Conservation (phyloP, 2,113 vertebrate species). For the Pavo muticus region DNA sequence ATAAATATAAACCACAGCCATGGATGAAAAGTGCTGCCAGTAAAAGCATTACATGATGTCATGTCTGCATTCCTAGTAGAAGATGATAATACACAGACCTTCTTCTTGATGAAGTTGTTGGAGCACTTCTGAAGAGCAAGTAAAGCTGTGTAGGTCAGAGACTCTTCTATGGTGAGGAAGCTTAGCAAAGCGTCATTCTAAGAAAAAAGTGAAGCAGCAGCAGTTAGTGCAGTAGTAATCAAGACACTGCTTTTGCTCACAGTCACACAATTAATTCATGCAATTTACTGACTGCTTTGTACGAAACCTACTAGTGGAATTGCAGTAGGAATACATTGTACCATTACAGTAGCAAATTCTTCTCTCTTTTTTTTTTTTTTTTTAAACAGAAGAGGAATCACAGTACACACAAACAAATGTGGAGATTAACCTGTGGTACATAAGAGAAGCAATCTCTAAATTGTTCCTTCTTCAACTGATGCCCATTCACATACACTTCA, state of each 20-base stretch:
- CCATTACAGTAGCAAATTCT: background rate
- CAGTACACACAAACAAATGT: background rate
- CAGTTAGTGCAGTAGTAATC: background rate
- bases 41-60: background rate
- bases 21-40: background rate
- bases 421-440: slow-evolving; percentile 88
- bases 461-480: slow-evolving; percentile 82
- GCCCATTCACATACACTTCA: slow-evolving; percentile 89
- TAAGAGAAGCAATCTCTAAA: slow-evolving; percentile 96
- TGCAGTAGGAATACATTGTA: background rate
- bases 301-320: background rate
- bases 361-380: background rate
- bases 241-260: background rate
- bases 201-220: background rate
- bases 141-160: slow-evolving; percentile 88
- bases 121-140: slow-evolving; percentile 84
- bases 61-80: background rate
- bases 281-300: background rate
- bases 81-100: slow-evolving; percentile 76
- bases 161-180: slow-evolving; percentile 92
- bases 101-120: slow-evolving; percentile 78
- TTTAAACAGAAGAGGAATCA: background rate
- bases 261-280: background rate
- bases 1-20: background rate
- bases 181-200: slow-evolving; percentile 90